These are phyloP conservation scores for Neodiprion virginianus DNA, from an alignment of 1,140 invertebrate genomes.

Conservation along the genomic window DNA sequence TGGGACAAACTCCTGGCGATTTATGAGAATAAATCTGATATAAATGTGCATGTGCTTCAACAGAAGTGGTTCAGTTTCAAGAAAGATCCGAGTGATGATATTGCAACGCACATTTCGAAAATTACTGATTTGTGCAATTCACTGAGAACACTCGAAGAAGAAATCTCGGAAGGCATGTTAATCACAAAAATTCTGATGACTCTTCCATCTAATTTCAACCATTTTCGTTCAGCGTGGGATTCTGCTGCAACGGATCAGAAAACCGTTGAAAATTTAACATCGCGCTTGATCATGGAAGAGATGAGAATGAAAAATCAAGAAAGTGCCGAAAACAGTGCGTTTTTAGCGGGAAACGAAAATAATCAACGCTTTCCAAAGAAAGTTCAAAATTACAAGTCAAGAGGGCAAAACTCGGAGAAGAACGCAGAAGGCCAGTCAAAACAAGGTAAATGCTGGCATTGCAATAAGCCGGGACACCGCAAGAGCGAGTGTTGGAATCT, in stretches of 20 bases:
- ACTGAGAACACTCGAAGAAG: constrained; percentile 33
- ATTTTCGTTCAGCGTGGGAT: constrained; percentile 39
- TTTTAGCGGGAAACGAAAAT: not conserved
- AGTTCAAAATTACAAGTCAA: constrained; percentile 37
- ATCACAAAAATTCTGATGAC: constrained; percentile 46
- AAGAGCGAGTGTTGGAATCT: constrained; percentile 12
- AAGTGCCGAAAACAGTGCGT: not conserved
- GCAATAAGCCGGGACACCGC: constrained; percentile 19
- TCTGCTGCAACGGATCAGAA: constrained; percentile 3
- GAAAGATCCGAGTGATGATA: constrained; percentile 29
- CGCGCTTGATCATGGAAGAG: constrained; percentile 40
- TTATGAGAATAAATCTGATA: constrained; percentile 50
- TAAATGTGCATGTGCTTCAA: constrained; percentile 44
- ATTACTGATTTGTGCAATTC: constrained; percentile 33
- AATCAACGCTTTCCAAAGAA: constrained; percentile 38
- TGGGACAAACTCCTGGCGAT: constrained; percentile 44
- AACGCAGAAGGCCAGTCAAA: constrained; percentile 13
- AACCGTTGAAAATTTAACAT: constrained; percentile 11
- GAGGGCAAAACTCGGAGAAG: not conserved
- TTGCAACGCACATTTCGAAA: constrained; percentile 32
- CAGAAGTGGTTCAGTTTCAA: constrained; percentile 42
- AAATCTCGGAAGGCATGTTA: constrained; percentile 34
- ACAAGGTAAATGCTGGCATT: constrained; percentile 17
- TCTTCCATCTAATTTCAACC: constrained; percentile 34
- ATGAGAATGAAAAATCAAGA: constrained; percentile 9